phyloP scores from a whole-genome alignment of 2,888 invertebrate species.

The Phyllotreta cruciferae region DNA sequence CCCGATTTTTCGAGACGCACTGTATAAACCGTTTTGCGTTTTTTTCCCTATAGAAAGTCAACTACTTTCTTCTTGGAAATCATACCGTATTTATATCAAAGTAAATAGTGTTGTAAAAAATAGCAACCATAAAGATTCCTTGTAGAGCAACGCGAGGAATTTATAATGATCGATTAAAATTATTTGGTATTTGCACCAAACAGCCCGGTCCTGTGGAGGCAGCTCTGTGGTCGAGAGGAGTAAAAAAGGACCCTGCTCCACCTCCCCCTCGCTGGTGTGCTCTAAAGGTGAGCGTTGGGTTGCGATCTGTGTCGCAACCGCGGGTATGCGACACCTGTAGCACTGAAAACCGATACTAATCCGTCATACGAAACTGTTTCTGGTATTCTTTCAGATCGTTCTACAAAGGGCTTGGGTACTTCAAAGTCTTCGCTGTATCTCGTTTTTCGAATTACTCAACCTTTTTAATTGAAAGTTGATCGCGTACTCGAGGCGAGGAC shows the following conservation, averaged over 20 bases:
- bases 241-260: not conserved
- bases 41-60: slow-evolving; percentile 26
- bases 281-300: slow-evolving; percentile 21
- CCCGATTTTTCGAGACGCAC: too few relatives aligned
- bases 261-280: slow-evolving; percentile 12
- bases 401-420: slow-evolving; percentile 44
- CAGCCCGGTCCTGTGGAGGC: not conserved
- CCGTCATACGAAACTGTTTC: slow-evolving; percentile 46
- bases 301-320: slow-evolving; percentile 36
- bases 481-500: slow-evolving; percentile 8
- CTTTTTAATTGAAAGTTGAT: slow-evolving; percentile 39
- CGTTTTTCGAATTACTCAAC: slow-evolving; percentile 39
- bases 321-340: slow-evolving; percentile 49
- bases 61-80: slow-evolving; percentile 27
- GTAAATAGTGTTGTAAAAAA: slow-evolving; percentile 23
- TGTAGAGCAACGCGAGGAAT: slow-evolving; percentile 9
- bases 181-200: too few relatives aligned
- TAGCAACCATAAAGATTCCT: slow-evolving; percentile 18
- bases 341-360: slow-evolving; percentile 47
- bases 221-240: slow-evolving; percentile 14
- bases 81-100: slow-evolving; percentile 22
- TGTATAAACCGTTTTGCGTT: slow-evolving; percentile 13
- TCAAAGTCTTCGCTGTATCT: slow-evolving; percentile 48
- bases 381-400: slow-evolving; percentile 44
- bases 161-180: not conserved